Percentiles rank a stretch among this genome's conserved stretches.
Conservation (phyloP, 2,888 invertebrate genomes). For the Lasioglossum lativentre region DNA sequence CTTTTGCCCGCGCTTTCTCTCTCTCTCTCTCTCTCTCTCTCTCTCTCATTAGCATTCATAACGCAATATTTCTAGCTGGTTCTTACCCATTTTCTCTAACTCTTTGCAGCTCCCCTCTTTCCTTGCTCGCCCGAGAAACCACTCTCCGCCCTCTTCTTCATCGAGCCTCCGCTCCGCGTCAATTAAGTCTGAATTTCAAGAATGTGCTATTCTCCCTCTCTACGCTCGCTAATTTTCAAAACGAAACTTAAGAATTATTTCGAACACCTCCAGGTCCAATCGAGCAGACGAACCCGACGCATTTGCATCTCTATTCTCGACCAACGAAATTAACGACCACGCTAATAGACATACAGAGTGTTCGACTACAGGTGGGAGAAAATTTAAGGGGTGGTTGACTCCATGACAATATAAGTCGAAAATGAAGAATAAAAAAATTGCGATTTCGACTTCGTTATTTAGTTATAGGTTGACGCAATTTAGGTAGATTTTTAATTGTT, state of each 20-base stretch:
- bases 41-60: conserved; percentile 66
- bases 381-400: too few species aligned
- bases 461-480: too few species aligned
- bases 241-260: conserved; percentile 29
- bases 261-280: background rate
- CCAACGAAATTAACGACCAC: background rate
- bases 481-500: too few species aligned
- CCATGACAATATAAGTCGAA: too few species aligned
- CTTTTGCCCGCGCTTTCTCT: conserved; percentile 39
- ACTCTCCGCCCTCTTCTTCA: background rate
- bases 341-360: too few species aligned
- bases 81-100: conserved; percentile 34
- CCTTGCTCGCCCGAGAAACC: conserved; percentile 5
- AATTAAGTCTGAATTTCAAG: conserved; percentile 40
- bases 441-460: too few species aligned
- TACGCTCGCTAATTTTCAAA: background rate
- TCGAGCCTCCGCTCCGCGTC: conserved; percentile 2
- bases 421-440: too few species aligned
- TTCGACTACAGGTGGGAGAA: too few species aligned
- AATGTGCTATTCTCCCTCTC: background rate
- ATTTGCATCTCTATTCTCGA: background rate
- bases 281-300: background rate
- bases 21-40: conserved; percentile 59
- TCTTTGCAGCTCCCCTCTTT: conserved; percentile 18
- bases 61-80: conserved; percentile 60